Percentiles rank a stretch among this genome's conserved stretches.
These are phyloP conservation scores for Apaloderma vittatum DNA, from an alignment of 2,113 vertebrate genomes.

Conservation along the genomic window DNA sequence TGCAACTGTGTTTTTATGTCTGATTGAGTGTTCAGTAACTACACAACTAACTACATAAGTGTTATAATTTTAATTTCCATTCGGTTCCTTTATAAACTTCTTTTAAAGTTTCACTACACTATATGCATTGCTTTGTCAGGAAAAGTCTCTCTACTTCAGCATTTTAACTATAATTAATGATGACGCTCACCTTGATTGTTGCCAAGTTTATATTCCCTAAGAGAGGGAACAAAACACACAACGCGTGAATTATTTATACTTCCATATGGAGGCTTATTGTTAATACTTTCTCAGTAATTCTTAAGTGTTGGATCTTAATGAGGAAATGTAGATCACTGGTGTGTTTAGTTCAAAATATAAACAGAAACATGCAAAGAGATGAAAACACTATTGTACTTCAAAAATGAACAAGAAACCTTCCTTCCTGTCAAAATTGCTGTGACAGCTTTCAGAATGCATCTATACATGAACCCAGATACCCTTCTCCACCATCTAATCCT, in stretches of 20 bases:
- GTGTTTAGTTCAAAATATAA: constrained; percentile 24
- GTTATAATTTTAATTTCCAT: constrained; percentile 26
- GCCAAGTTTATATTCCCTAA: constrained; percentile 23
- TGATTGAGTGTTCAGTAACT: constrained; percentile 9
- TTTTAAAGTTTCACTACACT: not conserved
- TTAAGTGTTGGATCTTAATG: constrained; percentile 44
- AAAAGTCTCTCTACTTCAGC: constrained; percentile 3
- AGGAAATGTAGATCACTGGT: constrained; percentile 13
- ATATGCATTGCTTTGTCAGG: constrained; percentile 5
- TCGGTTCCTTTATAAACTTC: not conserved
- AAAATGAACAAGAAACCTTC: constrained; percentile 29
- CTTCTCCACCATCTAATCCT: not conserved
- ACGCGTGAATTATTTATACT: constrained; percentile 55
- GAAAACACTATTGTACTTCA: not conserved
- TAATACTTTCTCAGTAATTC: constrained; percentile 50
- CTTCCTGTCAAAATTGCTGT: constrained; percentile 25
- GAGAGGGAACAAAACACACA: constrained; percentile 41
- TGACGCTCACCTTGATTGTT: constrained; percentile 14
- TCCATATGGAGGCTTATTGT: constrained; percentile 45
- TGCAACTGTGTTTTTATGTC: constrained; percentile 6
- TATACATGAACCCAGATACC: not conserved
- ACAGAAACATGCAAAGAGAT: constrained; percentile 5
- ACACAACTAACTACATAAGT: not conserved
- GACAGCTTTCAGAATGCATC: constrained; percentile 44
- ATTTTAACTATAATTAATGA: constrained; percentile 47